These are phyloP conservation scores for Cinara cedri DNA, from an alignment of 2,888 invertebrate genomes.

Conservation along the genomic window DNA sequence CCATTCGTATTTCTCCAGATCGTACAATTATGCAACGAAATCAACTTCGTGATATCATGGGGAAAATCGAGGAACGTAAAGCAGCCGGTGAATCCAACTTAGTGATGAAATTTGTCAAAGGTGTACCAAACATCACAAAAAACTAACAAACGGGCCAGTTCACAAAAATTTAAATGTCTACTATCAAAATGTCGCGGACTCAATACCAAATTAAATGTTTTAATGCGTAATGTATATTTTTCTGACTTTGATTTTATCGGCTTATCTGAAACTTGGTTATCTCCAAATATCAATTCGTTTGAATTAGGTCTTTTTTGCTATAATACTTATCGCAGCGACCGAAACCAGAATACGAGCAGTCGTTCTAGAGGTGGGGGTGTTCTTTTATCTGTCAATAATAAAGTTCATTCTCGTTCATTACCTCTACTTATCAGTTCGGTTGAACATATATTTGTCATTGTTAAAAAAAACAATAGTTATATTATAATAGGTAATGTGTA, in stretches of 20 bases:
- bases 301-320: constrained; percentile 18
- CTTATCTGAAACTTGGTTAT: constrained; percentile 16
- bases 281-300: constrained; percentile 17
- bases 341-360: background rate
- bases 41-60: constrained; percentile 18
- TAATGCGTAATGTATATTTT: constrained; percentile 13
- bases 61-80: constrained; percentile 26
- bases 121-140: too few species aligned
- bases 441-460: constrained; percentile 10
- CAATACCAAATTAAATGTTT: constrained; percentile 10
- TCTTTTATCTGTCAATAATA: constrained; percentile 16
- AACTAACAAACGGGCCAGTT: background rate
- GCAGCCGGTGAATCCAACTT: background rate
- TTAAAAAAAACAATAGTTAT: background rate
- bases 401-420: background rate
- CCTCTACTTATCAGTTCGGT: background rate
- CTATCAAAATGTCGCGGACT: background rate
- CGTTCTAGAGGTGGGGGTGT: constrained; percentile 12
- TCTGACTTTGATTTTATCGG: constrained; percentile 15
- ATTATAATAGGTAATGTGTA: constrained; percentile 4
- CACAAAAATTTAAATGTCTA: constrained; percentile 1
- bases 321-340: too few species aligned
- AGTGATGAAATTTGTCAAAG: constrained; percentile 19
- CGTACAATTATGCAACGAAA: constrained; percentile 16
- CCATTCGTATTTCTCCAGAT: constrained; percentile 16